These are phyloP conservation scores for Neogale vison DNA, from an alignment of 2,113 vertebrate species.

Conservation along the genomic window DNA sequence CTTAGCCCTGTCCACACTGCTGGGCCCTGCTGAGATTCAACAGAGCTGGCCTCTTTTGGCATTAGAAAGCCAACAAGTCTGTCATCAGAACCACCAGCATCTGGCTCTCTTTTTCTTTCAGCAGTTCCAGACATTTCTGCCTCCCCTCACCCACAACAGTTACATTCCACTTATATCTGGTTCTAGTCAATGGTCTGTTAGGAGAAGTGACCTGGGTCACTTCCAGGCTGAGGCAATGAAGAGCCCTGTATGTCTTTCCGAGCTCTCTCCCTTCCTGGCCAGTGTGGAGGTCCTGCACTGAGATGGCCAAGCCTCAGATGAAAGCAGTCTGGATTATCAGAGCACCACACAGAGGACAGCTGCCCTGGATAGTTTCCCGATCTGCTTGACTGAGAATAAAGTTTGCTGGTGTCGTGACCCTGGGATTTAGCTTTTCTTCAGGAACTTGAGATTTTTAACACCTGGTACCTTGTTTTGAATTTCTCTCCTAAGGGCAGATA, in stretches of 20 bases:
- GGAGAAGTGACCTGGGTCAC: neutral
- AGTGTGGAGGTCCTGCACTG: neutral
- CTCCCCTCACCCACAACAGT: rapidly evolving
- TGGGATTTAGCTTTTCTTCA: neutral
- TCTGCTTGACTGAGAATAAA: neutral
- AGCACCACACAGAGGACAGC: neutral
- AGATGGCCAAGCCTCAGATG: neutral
- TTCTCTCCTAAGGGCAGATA: neutral
- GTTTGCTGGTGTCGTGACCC: neutral
- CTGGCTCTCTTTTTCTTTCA: neutral
- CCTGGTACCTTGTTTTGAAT: neutral
- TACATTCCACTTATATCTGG: neutral
- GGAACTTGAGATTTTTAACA: neutral
- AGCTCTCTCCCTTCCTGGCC: neutral
- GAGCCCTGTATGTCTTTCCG: neutral
- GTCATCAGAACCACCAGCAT: neutral
- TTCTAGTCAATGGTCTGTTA: neutral
- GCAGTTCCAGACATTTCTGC: neutral
- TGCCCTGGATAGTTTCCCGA: neutral
- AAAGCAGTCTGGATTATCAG: neutral
- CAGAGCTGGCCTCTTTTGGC: neutral
- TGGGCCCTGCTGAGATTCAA: neutral
- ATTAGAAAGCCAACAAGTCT: neutral
- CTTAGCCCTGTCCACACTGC: neutral
- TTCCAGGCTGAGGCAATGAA: neutral